Percentiles rank a stretch among this genome's conserved stretches.
These are phyloP conservation scores for Bubo scandiacus DNA, from an alignment of 2,113 vertebrate species.

Conservation along the genomic window DNA sequence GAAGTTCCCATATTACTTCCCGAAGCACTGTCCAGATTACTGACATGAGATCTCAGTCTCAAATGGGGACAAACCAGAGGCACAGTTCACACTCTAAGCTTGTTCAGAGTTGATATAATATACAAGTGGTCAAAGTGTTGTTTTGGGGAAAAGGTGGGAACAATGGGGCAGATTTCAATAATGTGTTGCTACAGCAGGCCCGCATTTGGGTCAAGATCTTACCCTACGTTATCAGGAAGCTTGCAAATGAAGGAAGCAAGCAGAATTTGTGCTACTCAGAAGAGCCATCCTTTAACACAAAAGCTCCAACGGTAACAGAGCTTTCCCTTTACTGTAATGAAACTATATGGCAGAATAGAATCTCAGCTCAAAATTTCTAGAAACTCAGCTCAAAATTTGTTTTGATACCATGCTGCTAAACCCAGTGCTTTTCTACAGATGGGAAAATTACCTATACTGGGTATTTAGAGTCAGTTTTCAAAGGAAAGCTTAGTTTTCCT, in stretches of 20 bases:
- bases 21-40: background rate
- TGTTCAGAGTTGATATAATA: background rate
- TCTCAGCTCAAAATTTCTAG: background rate
- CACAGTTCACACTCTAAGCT: background rate
- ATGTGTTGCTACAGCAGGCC: background rate
- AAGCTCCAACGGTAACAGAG: background rate
- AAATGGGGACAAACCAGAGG: background rate
- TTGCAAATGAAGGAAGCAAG: background rate
- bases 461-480: background rate
- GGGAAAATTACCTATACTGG: background rate
- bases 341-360: background rate
- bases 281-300: background rate
- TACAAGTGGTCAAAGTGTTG: background rate
- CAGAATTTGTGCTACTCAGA: background rate
- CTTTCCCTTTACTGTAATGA: background rate
- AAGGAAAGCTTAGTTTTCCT: background rate
- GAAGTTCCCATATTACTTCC: background rate
- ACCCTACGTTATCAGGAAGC: background rate
- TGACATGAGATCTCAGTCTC: background rate
- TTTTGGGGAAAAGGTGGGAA: background rate
- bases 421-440: background rate
- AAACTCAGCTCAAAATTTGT: background rate
- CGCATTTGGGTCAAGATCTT: background rate
- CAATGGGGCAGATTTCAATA: background rate
- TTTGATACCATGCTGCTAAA: background rate